Conservation (phyloP, 2,797 vertebrate genomes). For the Salmo trutta region DNA sequence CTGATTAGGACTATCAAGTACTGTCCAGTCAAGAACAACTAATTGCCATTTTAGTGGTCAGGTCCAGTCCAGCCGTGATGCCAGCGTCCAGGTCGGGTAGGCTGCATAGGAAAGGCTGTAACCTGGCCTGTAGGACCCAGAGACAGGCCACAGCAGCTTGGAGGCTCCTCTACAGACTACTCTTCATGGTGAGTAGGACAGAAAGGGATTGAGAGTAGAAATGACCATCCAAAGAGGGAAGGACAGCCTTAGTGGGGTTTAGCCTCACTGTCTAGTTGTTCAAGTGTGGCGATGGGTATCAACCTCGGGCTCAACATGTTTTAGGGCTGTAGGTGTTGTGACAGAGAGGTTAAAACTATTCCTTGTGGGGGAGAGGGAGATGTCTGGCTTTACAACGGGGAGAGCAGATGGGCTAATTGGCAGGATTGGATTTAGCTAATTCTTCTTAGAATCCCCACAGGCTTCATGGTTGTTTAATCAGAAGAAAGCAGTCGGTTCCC, state of each 20-base stretch:
- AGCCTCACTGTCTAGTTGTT: background rate
- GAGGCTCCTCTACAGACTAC: slow-evolving; percentile 77
- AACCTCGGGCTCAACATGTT: background rate
- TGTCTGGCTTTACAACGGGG: background rate
- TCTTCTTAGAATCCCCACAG: background rate
- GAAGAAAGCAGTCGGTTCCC: background rate
- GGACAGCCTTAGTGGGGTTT: background rate
- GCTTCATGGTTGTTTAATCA: background rate
- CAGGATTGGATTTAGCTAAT: background rate
- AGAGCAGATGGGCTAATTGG: background rate
- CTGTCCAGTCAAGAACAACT: too few species aligned
- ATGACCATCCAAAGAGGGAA: background rate
- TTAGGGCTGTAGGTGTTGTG: background rate
- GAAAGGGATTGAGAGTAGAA: background rate
- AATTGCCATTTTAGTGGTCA: background rate
- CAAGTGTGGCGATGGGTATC: background rate
- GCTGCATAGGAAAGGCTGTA: slow-evolving; percentile 76
- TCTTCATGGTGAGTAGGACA: slow-evolving; percentile 75
- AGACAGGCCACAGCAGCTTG: slow-evolving; percentile 75
- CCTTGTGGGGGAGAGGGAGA: background rate
- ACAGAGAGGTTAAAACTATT: background rate
- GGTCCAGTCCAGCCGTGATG: slow-evolving; percentile 53
- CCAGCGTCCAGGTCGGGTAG: slow-evolving; percentile 71
- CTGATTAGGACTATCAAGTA: background rate
- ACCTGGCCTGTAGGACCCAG: slow-evolving; percentile 74